Conservation (phyloP, 2,113 vertebrate genomes). For the Hymenochirus boettgeri region DNA sequence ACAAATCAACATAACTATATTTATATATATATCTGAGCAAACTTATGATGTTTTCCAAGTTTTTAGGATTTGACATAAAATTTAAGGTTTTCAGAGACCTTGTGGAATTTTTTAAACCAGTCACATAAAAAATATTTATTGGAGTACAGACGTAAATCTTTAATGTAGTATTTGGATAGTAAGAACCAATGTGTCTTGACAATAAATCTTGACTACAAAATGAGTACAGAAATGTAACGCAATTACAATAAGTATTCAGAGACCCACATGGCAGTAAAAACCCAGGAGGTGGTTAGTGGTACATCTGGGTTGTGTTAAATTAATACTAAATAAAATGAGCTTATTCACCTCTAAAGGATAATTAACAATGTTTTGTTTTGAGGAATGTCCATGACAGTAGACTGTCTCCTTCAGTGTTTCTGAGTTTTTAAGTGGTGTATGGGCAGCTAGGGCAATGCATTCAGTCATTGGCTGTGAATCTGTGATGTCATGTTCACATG, state of each 20-base stretch:
- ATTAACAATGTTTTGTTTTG: too few species aligned
- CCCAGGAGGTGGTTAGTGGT: not conserved
- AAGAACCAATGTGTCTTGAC: slow-evolving; percentile 13
- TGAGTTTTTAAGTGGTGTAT: not conserved
- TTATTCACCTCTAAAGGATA: not conserved
- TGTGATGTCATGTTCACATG: too few species aligned
- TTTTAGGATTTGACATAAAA: too few species aligned
- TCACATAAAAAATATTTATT: slow-evolving; percentile 12
- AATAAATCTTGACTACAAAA: slow-evolving; percentile 16
- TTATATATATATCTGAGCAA: too few species aligned
- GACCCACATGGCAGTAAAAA: not conserved
- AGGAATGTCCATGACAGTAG: too few species aligned
- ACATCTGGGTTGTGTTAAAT: not conserved
- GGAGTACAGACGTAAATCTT: slow-evolving; percentile 6
- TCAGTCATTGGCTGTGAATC: too few species aligned
- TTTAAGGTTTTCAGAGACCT: not conserved
- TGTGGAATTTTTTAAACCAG: slow-evolving; percentile 18
- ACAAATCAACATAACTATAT: too few species aligned
- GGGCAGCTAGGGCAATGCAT: not conserved
- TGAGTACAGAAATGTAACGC: slow-evolving; percentile 7
- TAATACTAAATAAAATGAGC: not conserved
- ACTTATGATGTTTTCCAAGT: too few species aligned
- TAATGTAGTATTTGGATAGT: slow-evolving; percentile 32
- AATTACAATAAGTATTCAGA: not conserved
- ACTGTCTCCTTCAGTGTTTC: slow-evolving; percentile 9